Conservation (phyloP, 2,113 vertebrate species). For the Nyctereutes procyonoides region DNA sequence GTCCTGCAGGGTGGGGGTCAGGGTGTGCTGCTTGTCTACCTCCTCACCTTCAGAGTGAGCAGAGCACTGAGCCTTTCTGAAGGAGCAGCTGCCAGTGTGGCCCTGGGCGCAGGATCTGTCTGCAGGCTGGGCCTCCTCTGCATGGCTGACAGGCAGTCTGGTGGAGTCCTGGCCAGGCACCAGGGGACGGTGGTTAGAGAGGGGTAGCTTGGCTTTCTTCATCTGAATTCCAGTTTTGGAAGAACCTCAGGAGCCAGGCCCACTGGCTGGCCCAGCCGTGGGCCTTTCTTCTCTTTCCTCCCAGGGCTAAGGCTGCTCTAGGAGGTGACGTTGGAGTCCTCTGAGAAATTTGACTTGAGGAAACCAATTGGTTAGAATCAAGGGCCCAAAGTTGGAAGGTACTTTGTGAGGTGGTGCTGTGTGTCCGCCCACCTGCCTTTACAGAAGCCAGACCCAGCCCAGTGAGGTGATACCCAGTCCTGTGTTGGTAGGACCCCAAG, state of each 20-base stretch:
- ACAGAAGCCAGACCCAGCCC: not conserved
- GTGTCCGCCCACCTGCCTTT: not conserved
- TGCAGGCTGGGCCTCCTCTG: not conserved
- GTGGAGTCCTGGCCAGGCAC: not conserved
- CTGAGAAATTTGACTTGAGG: not conserved
- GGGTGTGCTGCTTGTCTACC: not conserved
- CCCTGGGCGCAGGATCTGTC: not conserved
- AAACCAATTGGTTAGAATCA: not conserved
- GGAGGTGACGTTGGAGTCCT: not conserved
- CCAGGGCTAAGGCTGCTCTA: not conserved
- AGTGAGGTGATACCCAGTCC: not conserved
- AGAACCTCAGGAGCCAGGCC: not conserved
- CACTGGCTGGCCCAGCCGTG: not conserved
- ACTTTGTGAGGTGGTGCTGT: not conserved
- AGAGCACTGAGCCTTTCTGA: not conserved
- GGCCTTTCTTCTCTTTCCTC: not conserved
- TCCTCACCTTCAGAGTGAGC: not conserved
- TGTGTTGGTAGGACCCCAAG: not conserved
- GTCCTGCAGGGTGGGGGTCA: rapidly evolving
- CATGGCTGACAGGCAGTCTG: not conserved
- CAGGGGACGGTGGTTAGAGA: not conserved
- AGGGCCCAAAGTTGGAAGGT: not conserved
- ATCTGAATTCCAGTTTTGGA: constrained; percentile 48
- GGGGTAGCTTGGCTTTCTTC: not conserved
- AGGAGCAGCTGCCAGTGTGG: not conserved